Conservation (phyloP, 2,797 vertebrate genomes). For the Darevskia mixta region DNA sequence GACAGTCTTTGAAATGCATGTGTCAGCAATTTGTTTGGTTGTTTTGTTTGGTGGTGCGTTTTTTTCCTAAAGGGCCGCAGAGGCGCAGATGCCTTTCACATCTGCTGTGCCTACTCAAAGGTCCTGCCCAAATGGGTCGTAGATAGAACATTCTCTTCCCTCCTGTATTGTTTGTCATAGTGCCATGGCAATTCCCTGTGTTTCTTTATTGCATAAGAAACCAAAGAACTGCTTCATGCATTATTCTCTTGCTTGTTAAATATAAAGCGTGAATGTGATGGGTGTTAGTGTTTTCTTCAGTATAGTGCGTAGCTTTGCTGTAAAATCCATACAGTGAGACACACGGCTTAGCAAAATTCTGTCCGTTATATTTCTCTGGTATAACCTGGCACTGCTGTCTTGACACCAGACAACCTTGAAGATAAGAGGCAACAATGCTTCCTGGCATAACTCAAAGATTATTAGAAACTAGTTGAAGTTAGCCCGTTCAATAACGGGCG, state of each 20-base stretch:
- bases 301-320: background rate
- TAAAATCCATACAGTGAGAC: background rate
- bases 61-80: background rate
- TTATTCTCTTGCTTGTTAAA: background rate
- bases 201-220: background rate
- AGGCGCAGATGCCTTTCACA: background rate
- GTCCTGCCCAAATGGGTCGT: background rate
- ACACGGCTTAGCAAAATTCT: background rate
- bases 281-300: background rate
- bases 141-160: background rate
- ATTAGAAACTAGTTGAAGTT: too few relatives aligned
- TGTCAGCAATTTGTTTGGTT: background rate
- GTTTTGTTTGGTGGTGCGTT: background rate
- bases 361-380: background rate
- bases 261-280: background rate
- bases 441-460: too few relatives aligned
- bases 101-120: background rate
- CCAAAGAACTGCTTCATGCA: background rate
- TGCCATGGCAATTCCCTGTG: background rate
- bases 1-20: background rate
- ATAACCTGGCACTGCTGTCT: background rate
- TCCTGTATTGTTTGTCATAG: background rate
- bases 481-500: too few relatives aligned
- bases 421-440: background rate
- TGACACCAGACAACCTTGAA: background rate